These are phyloP conservation scores for human (Homo sapiens) DNA, from an alignment of 2,113 vertebrate species.

Conservation along the genomic window DNA sequence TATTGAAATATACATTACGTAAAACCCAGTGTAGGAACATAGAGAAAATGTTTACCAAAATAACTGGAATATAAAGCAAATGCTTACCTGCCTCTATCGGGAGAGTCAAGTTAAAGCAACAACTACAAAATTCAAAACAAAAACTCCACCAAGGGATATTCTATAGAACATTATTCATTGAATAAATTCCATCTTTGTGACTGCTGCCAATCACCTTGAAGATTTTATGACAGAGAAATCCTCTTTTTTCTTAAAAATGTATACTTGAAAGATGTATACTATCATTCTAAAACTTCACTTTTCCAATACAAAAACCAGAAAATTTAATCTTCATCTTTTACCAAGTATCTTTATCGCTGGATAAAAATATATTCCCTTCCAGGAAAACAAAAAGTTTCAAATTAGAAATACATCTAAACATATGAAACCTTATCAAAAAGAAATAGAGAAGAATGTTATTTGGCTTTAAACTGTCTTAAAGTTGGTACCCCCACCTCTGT, in stretches of 20 bases:
- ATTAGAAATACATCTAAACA: background rate
- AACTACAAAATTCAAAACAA: background rate
- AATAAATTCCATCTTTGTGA: background rate
- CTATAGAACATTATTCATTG: background rate
- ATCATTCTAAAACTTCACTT: slow-evolving; percentile 4
- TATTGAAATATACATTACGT: background rate
- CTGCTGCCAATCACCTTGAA: background rate
- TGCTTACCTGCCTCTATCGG: background rate
- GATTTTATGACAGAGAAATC: background rate
- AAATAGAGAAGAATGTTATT: background rate
- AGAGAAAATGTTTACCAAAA: background rate
- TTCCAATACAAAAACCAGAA: background rate
- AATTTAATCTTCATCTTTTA: background rate
- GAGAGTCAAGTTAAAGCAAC: background rate
- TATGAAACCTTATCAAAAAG: background rate
- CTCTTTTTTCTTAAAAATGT: background rate
- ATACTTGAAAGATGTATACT: background rate
- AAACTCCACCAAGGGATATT: background rate
- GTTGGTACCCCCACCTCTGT: slow-evolving; percentile 77
- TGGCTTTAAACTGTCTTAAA: background rate
- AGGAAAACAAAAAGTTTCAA: background rate
- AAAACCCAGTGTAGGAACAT: background rate
- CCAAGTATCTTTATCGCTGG: background rate
- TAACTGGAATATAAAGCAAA: background rate
- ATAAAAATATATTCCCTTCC: background rate